Conservation (phyloP, 53 echinoderm and acorn worm species). For the Arbacia lixula region DNA sequence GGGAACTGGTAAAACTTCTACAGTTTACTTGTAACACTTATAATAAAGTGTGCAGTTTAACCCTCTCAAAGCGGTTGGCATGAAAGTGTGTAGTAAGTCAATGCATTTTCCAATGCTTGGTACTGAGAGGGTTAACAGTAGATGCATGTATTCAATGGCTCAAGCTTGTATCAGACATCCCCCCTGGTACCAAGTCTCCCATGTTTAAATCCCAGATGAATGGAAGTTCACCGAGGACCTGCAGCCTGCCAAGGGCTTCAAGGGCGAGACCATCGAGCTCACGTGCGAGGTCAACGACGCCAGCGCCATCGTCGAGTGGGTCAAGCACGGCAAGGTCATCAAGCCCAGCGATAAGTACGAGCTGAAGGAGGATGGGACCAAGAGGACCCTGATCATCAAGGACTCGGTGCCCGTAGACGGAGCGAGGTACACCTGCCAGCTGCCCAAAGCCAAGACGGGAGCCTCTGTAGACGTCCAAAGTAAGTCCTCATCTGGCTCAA, state of each 20-base stretch:
- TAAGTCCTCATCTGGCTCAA: too few relatives aligned
- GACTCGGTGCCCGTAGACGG: constrained; percentile 77
- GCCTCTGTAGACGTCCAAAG: constrained; percentile 81
- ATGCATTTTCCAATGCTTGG: too few relatives aligned
- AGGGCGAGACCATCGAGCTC: constrained; percentile 76
- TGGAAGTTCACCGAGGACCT: constrained; percentile 63
- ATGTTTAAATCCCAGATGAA: constrained; percentile 31
- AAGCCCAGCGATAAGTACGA: constrained; percentile 65
- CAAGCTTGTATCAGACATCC: too few relatives aligned
- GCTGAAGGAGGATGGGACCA: constrained; percentile 71
- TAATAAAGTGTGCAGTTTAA: too few relatives aligned
- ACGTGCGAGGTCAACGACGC: constrained; percentile 84
- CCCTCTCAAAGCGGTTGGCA: too few relatives aligned
- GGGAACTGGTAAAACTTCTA: too few relatives aligned
- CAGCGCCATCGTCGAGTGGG: constrained; percentile 75
- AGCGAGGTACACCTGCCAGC: constrained; percentile 72
- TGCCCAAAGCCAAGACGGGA: constrained; percentile 65
- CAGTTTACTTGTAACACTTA: too few relatives aligned
- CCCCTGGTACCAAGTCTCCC: too few relatives aligned
- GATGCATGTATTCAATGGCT: too few relatives aligned
- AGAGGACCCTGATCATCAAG: constrained; percentile 70
- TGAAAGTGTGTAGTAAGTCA: too few relatives aligned
- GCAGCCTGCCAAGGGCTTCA: constrained; percentile 58
- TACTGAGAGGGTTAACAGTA: too few relatives aligned
- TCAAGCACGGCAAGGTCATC: constrained; percentile 73